Base-by-base conservation (phyloP, 2,113 vertebrate species). In the Phycodurus eques region DNA sequence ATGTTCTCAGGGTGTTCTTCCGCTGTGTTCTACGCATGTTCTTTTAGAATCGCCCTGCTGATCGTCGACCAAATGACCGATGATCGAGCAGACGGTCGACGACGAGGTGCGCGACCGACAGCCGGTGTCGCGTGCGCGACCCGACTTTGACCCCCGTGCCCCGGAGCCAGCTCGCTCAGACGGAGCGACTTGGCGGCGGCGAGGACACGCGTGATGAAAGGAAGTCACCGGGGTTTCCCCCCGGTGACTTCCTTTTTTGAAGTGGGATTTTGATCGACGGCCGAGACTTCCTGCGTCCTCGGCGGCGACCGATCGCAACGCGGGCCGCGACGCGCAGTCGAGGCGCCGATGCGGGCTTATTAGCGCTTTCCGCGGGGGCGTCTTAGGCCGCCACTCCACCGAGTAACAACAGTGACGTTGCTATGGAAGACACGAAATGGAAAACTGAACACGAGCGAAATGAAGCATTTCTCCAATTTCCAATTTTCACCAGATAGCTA, bases 261-360 rank as follows among this genome's bases (percentile, higher is more conserved):
- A 81, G 67, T 69, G n/a, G 33, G 60, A 60, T 89, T 79, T 85
- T 82, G 78, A 75, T 84, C 76, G 85, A 80, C 69, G 43, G 81
- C 27, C 76, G 71, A 68, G 83, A 84, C 19, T 44, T 71, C 67
- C 77, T 68, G 59, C 7, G 27, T 79, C n/a, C 80, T 80, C 78
- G 17, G 70, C 74, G 67, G 83, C 81, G 78, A 61, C 44, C 31
- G 57, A 51, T 59, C 75, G 81, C 75, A 73, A 79, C 76, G n/a
- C 63, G 13, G 11, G 5, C 10, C 1, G 6, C 62, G 59, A 17
- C 14, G 31, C 2, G 59, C 59, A 9, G 7, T 63, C 35, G 65
- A 70, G 83, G 89, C 86, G 85, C 87, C 86, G 84, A 87, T 77
- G 84, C 83, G 73, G 67, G 71, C 70, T 85, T 81, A 88, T 89